phyloP scores from a whole-genome alignment of 2,113 vertebrate genomes.

The Eretmochelys imbricata region DNA sequence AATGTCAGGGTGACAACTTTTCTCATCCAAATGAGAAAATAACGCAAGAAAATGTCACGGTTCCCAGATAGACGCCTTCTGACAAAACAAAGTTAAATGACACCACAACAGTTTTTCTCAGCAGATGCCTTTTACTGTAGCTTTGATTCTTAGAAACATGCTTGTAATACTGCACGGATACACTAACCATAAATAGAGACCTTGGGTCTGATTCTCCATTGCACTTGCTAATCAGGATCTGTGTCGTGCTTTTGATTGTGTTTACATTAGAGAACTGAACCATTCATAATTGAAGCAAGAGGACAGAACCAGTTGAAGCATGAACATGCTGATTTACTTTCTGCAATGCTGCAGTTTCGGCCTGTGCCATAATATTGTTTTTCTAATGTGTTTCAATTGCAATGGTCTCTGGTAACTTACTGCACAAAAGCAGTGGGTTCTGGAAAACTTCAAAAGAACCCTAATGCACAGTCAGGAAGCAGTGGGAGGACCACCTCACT shows the following conservation, averaged over 20 bases:
- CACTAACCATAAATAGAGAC: neutral
- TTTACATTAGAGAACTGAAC: neutral
- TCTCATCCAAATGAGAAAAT: slow-evolving; percentile 51
- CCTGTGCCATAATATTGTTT: neutral
- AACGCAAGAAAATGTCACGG: slow-evolving; percentile 41
- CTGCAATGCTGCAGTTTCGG: neutral
- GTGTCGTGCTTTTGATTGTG: neutral
- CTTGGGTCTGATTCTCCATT: neutral
- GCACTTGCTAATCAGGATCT: neutral
- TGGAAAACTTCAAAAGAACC: neutral
- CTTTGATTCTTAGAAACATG: slow-evolving; percentile 31
- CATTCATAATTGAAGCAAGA: neutral
- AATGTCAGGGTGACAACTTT: slow-evolving; percentile 44
- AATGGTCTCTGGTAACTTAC: neutral
- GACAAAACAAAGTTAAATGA: slow-evolving; percentile 55
- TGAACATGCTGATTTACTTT: neutral
- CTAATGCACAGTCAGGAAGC: neutral
- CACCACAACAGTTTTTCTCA: slow-evolving; percentile 40
- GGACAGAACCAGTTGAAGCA: neutral
- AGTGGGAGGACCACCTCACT: neutral
- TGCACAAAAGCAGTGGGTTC: neutral
- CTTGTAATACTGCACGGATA: slow-evolving; percentile 5
- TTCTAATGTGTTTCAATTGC: neutral
- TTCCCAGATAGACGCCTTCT: slow-evolving; percentile 44
- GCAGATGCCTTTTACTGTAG: slow-evolving; percentile 42